Percentiles rank a stretch among this genome's conserved stretches.
phyloP scores from a whole-genome alignment of 2,113 vertebrate genomes.

The Scatophagus argus region DNA sequence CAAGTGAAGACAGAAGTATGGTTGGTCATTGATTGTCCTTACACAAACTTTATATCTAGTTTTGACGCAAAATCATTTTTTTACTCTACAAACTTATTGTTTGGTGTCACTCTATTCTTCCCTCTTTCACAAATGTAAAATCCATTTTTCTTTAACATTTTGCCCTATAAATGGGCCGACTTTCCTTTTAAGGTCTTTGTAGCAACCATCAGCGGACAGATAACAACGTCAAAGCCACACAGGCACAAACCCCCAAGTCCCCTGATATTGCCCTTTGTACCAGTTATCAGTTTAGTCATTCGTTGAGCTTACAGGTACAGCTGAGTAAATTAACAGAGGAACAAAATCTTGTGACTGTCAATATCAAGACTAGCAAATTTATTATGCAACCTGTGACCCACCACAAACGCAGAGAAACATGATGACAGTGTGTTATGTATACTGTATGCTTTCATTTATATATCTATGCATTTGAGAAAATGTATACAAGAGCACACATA shows the following conservation, averaged over 20 bases:
- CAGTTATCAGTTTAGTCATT: conserved; percentile 10
- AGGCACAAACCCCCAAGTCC: not conserved
- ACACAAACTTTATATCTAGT: too few relatives aligned
- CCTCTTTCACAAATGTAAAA: too few relatives aligned
- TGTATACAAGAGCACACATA: not conserved
- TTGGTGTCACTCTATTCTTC: not conserved
- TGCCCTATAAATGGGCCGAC: too few relatives aligned
- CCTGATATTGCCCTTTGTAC: conserved; percentile 6
- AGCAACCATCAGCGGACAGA: not conserved
- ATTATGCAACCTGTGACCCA: not conserved
- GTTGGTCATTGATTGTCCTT: too few relatives aligned
- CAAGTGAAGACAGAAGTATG: not conserved
- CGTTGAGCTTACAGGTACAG: conserved; percentile 14
- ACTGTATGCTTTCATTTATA: not conserved
- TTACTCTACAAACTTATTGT: not conserved
- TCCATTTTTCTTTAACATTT: too few relatives aligned
- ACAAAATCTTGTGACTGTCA: not conserved
- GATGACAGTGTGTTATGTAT: not conserved
- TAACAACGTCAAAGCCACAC: not conserved
- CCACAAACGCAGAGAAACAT: not conserved
- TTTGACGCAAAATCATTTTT: not conserved
- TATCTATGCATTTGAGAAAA: not conserved
- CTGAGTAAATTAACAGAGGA: conserved; percentile 12
- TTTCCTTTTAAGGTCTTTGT: not conserved
- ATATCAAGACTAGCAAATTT: conserved; percentile 18